A percentile compares a stretch with the other conserved stretches of the same genome.
Evolutionary conservation across 1,140 invertebrate species (phyloP).

Genomic region (Plodia interpunctella): DNA sequence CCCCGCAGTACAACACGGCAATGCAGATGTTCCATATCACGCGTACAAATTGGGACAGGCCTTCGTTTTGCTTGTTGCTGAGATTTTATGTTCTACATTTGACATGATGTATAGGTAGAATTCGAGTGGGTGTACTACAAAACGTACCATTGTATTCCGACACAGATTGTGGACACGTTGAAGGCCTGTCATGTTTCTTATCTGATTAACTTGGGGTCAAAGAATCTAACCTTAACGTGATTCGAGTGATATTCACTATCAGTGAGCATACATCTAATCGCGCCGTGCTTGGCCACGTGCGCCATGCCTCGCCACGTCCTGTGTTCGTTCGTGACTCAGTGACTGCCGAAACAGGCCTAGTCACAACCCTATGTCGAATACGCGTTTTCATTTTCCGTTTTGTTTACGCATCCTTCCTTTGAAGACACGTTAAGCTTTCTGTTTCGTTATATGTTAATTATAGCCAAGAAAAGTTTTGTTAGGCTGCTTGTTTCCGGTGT

Average conservation of each 20-base stretch:
- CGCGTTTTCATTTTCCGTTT: conserved; percentile 16
- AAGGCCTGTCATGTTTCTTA: not conserved
- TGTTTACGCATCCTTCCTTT: conserved; percentile 16
- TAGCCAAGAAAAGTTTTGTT: conserved; percentile 37
- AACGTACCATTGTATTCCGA: not conserved
- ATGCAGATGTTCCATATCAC: conserved; percentile 57
- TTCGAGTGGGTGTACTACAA: not conserved
- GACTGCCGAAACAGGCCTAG: conserved; percentile 1
- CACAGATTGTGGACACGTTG: not conserved
- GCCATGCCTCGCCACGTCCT: not conserved
- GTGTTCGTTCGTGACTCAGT: conserved; percentile 13
- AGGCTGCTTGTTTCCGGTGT: conserved; percentile 45
- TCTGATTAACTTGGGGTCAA: conserved; percentile 10
- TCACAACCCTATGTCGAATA: conserved; percentile 7
- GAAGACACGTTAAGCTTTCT: conserved; percentile 20
- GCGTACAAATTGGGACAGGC: conserved; percentile 37
- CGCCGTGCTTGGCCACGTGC: conserved; percentile 3
- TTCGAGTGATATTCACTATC: conserved; percentile 7
- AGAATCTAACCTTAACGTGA: conserved; percentile 1
- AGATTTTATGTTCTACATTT: conserved; percentile 1
- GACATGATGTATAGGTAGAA: not conserved
- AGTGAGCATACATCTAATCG: conserved; percentile 11
- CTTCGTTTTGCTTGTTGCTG: not conserved
- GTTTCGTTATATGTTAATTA: conserved; percentile 44
- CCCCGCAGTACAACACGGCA: conserved; percentile 41